These are phyloP conservation scores for Tipula vernalis DNA, from an alignment of 2,888 invertebrate genomes.

Conservation along the genomic window DNA sequence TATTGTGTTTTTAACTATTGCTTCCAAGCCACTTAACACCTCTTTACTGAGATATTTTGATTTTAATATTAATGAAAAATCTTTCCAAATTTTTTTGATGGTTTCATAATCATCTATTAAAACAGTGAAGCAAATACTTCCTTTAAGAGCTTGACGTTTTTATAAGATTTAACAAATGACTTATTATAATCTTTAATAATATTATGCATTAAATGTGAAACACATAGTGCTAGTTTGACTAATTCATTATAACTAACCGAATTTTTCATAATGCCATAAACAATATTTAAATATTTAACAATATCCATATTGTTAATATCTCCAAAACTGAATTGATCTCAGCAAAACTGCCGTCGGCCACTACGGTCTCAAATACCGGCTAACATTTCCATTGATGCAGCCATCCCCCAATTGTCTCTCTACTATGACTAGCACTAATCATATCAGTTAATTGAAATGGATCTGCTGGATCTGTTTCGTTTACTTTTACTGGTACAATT, in stretches of 20 bases:
- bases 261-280: not conserved
- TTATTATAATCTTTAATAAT: not conserved
- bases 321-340: not conserved
- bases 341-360: not conserved
- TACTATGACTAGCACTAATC: not conserved
- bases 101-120: not conserved
- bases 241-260: not conserved
- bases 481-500: no score
- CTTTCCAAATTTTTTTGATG: not conserved
- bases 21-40: not conserved
- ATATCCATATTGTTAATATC: not conserved
- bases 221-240: not conserved
- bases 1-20: not conserved
- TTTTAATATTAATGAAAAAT: not conserved
- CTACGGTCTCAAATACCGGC: not conserved
- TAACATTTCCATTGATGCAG: not conserved
- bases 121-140: not conserved
- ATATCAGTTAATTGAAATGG: not conserved
- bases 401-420: not conserved
- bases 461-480: not conserved
- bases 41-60: not conserved
- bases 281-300: not conserved
- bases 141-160: not conserved
- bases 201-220: no score
- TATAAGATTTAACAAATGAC: not conserved